Conservation (phyloP, 2,113 vertebrate genomes). For the Syrrhaptes paradoxus region DNA sequence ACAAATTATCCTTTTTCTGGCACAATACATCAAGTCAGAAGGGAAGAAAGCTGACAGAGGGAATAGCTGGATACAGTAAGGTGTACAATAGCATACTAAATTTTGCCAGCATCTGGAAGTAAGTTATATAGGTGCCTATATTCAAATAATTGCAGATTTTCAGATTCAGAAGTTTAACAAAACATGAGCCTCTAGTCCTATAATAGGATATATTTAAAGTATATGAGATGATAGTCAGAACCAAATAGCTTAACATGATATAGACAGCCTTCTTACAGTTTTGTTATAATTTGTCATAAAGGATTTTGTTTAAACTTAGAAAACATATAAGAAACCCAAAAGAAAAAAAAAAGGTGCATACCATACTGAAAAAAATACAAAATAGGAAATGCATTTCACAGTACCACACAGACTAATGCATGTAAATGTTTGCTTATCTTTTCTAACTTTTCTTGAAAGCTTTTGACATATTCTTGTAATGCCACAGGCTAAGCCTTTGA, state of each 20-base stretch:
- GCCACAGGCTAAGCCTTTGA: constrained; percentile 13
- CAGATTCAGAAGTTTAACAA: neutral
- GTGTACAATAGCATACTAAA: neutral
- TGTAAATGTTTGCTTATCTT: neutral
- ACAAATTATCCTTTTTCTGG: neutral
- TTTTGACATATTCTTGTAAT: neutral
- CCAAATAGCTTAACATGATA: neutral
- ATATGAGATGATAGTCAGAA: neutral
- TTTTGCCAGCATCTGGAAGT: neutral
- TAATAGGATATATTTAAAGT: neutral
- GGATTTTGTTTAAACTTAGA: neutral
- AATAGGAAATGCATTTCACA: neutral
- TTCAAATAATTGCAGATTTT: neutral
- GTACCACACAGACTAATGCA: neutral
- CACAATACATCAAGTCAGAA: neutral
- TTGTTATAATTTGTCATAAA: neutral
- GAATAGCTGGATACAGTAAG: neutral
- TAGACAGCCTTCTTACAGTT: neutral
- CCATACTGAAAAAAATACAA: neutral
- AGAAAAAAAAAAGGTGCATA: neutral
- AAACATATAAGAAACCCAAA: neutral
- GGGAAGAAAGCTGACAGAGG: neutral
- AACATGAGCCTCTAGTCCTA: neutral
- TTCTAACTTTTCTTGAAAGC: neutral
- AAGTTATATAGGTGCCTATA: neutral